A percentile compares a stretch with the other conserved stretches of the same genome.
Conservation (phyloP, 2,113 vertebrate species). For the Cariama cristata region DNA sequence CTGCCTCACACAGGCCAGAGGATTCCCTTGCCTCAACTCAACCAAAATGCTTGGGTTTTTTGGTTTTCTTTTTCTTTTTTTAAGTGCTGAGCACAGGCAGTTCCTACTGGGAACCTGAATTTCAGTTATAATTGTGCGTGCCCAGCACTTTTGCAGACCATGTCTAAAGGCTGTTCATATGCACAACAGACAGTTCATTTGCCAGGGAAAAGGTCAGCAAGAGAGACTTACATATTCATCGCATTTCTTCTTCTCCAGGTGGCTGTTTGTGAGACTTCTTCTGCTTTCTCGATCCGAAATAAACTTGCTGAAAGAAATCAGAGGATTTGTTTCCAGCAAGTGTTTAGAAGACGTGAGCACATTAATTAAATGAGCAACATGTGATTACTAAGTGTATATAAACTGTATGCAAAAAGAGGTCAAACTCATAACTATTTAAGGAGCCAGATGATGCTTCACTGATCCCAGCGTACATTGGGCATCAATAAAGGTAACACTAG, state of each 20-base stretch:
- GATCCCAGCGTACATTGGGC: not conserved
- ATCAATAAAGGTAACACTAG: not conserved
- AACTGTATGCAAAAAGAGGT: not conserved
- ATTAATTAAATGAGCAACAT: not conserved
- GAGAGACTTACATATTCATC: constrained; percentile 80
- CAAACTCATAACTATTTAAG: not conserved
- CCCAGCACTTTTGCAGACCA: not conserved
- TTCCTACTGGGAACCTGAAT: not conserved
- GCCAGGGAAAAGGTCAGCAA: not conserved
- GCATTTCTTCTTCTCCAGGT: constrained; percentile 82
- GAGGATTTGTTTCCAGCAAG: constrained; percentile 21
- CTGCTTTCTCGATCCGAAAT: constrained; percentile 83
- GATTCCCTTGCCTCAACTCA: not conserved
- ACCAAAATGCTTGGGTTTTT: not conserved
- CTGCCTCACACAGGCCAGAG: not conserved
- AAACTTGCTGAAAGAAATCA: constrained; percentile 80
- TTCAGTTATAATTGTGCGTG: not conserved
- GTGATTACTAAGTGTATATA: not conserved
- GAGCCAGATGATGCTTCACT: not conserved
- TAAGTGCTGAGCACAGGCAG: not conserved
- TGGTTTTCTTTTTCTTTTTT: not conserved
- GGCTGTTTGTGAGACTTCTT: constrained; percentile 81
- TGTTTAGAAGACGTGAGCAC: not conserved
- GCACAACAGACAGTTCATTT: not conserved
- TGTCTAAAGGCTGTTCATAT: not conserved